Evolutionary conservation across 2,888 invertebrate species (phyloP).

Genomic region (Lepidochitona cinerea): DNA sequence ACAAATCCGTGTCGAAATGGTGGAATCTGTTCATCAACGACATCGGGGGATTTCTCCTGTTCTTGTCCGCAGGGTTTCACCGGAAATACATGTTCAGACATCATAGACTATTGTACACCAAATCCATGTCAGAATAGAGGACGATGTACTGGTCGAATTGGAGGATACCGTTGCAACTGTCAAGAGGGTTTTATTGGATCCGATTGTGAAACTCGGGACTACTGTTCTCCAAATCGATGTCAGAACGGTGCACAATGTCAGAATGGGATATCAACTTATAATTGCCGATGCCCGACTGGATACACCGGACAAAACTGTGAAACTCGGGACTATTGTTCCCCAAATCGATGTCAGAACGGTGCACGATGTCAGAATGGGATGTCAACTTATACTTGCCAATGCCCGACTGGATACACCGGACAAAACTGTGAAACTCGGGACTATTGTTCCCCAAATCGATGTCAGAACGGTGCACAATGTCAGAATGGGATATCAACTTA

Average conservation of each 20-base stretch:
- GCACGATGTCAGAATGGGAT: background rate
- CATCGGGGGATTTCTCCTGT: background rate
- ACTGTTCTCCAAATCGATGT: background rate
- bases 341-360: background rate
- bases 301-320: background rate
- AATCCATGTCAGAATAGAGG: constrained; percentile 4
- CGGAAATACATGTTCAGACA: background rate
- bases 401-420: background rate
- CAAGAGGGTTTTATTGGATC: constrained; percentile 1
- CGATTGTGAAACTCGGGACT: background rate
- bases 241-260: background rate
- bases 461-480: background rate
- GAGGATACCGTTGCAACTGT: constrained; percentile 1
- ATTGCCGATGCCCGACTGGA: background rate
- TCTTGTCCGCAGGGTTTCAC: background rate
- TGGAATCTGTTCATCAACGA: background rate
- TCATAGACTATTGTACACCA: constrained; percentile 1
- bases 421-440: background rate
- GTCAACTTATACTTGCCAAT: background rate
- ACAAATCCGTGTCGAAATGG: constrained; percentile 17
- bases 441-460: background rate
- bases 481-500: background rate
- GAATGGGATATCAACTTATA: background rate
- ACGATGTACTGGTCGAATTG: background rate
- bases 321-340: background rate